Conservation (phyloP, 2,113 vertebrate genomes). For the Struthidea cinerea region DNA sequence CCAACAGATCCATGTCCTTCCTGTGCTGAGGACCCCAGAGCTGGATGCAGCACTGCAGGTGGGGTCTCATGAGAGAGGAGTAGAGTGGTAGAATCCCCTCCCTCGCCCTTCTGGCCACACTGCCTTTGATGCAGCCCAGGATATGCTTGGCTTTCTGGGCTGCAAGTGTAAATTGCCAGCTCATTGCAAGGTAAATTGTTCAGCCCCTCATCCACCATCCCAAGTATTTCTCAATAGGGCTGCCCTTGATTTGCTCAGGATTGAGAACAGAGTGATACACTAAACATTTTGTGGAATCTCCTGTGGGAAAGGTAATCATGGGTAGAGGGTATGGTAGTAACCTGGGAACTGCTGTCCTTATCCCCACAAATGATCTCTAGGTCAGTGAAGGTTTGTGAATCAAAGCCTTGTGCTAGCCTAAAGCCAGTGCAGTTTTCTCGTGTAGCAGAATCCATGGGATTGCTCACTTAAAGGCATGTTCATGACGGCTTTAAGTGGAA, state of each 20-base stretch:
- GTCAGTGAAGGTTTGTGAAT: not conserved
- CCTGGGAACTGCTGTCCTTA: not conserved
- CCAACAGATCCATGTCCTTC: not conserved
- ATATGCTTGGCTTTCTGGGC: not conserved
- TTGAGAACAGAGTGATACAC: not conserved
- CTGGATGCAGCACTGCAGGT: not conserved
- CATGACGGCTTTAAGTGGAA: not conserved
- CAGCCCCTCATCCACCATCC: not conserved
- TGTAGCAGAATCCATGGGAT: not conserved
- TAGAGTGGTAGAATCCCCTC: not conserved
- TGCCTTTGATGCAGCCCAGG: not conserved
- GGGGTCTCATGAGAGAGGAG: not conserved
- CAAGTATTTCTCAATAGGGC: not conserved
- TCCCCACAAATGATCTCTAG: not conserved
- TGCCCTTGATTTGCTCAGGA: not conserved
- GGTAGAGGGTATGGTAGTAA: not conserved
- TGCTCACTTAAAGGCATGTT: not conserved
- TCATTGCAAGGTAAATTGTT: not conserved
- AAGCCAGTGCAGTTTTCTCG: not conserved
- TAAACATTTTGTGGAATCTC: not conserved
- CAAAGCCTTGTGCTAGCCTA: not conserved
- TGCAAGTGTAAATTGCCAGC: not conserved
- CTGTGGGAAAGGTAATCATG: not conserved
- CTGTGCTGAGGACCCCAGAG: not conserved
- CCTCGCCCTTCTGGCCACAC: rapidly evolving